Evolutionary conservation across 2,797 vertebrate genomes (phyloP).

Genomic region (Pseudochirops cupreus): DNA sequence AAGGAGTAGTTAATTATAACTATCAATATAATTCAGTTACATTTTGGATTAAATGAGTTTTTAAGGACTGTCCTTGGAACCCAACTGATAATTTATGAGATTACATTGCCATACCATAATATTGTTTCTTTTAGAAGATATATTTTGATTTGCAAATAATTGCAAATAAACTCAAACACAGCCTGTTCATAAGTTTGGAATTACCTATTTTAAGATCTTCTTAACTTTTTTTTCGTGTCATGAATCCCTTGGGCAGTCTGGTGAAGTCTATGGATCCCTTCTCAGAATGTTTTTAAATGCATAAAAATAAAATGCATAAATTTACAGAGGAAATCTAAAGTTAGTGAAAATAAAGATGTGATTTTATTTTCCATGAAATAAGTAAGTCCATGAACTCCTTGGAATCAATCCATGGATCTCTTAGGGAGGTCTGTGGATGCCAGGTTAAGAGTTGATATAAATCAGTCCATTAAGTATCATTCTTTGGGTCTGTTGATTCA

Average conservation of each 20-base stretch:
- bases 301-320: neutral
- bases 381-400: neutral
- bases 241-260: neutral
- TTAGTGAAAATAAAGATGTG: neutral
- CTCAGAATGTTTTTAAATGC: neutral
- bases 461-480: neutral
- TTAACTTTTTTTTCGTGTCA: neutral
- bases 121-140: neutral
- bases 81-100: neutral
- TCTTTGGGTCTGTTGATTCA: neutral
- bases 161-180: neutral
- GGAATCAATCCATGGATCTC: neutral
- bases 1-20: neutral
- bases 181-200: neutral
- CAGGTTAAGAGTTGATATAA: neutral
- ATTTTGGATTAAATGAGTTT: slow-evolving; percentile 26
- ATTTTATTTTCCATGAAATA: neutral
- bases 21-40: neutral
- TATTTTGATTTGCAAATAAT: neutral
- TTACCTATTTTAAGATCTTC: neutral
- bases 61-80: slow-evolving; percentile 27
- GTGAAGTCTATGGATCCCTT: neutral
- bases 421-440: neutral
- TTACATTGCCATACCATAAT: neutral
- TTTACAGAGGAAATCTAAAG: neutral